Evolutionary conservation across 2,113 vertebrate genomes (phyloP), one percentile per base, ranked within the genome.

Genomic region (Lagopus muta): DNA sequence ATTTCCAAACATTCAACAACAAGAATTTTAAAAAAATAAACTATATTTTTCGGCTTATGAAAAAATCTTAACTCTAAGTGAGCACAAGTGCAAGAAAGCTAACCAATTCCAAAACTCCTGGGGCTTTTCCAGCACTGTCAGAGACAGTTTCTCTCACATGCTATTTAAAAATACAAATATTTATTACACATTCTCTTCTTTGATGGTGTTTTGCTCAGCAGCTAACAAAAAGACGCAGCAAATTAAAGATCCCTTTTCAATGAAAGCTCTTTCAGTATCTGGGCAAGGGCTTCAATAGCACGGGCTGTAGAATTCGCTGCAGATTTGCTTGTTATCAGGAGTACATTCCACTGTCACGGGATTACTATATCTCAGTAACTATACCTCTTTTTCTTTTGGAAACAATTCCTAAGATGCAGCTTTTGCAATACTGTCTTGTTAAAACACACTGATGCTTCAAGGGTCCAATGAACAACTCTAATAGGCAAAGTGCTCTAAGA

Each of bases 401-500:
- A 93, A 74, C 20, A 6, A 61, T 47, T 94, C 88, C 89, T 84
- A 95, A 94, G 92, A 97, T 27, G 94, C 76, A 94, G 91, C 89
- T 97, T 89, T 90, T 89, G 80, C 93, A 95, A 97, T 85, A 93
- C 88, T 78, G 48, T 96, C 92, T 92, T 61, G 91, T 83, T 94
- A 90, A 97, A 97, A 97, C 92, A 89, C 87, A 82, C 89, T 82
- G 93, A 92, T 72, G 91, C 95, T 97, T 93, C 85, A 79, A 78
- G 89, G 86, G 86, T 96, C 97, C 96, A 91, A 83, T 58, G 80
- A 93, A 89, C 92, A 81, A 87, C 91, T 95, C 93, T 79, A 95
- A 86, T 11, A 74, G 87, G 96, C 97, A 98, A 98, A 98, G 98
- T 98, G 98, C 98, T 98, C 94, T 95, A 83, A 90, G 82, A 97